These are phyloP conservation scores for Monodelphis domestica DNA, from an alignment of 2,797 vertebrate genomes.

Conservation along the genomic window DNA sequence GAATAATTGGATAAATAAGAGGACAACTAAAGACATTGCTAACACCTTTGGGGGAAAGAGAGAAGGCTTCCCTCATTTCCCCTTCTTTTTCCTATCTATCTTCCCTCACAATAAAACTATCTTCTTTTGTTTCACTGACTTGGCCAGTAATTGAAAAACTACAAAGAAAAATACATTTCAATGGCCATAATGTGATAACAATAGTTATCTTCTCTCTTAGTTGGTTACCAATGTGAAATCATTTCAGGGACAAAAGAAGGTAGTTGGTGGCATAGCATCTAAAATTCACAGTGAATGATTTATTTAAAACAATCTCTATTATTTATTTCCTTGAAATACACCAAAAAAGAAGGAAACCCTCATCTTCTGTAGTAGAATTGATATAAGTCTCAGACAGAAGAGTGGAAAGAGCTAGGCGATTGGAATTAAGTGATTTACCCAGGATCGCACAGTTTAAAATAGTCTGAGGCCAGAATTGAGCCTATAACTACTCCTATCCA, in stretches of 20 bases:
- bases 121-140: background rate
- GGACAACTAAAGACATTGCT: background rate
- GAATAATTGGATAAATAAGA: background rate
- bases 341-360: too few relatives aligned
- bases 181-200: background rate
- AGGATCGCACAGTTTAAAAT: too few relatives aligned
- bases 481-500: too few relatives aligned
- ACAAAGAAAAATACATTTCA: background rate
- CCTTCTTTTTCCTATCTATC: background rate
- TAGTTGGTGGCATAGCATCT: background rate
- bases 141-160: background rate
- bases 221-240: background rate
- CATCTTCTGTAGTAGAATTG: too few relatives aligned
- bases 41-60: background rate
- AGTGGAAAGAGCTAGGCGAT: too few relatives aligned
- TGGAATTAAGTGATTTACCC: too few relatives aligned
- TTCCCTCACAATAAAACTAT: background rate
- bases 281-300: background rate
- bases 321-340: background rate
- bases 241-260: background rate
- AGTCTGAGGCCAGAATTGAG: too few relatives aligned
- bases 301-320: background rate
- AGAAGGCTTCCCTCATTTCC: background rate
- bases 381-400: too few relatives aligned
- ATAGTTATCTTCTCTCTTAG: background rate